Evolutionary conservation across 2,797 vertebrate genomes (phyloP).

Genomic region (Discoglossus pictus): DNA sequence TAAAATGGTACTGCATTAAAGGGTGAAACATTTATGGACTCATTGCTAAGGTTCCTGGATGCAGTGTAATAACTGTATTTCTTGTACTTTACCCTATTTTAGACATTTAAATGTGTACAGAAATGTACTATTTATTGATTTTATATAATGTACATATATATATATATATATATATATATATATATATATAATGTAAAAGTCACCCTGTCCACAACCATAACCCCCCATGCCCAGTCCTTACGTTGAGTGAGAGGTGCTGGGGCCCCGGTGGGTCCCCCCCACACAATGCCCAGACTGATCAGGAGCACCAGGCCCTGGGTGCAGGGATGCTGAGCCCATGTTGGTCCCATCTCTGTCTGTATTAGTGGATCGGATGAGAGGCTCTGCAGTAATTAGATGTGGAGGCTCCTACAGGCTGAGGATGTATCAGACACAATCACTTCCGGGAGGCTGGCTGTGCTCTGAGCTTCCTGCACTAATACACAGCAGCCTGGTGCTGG

Average conservation of each 20-base stretch:
- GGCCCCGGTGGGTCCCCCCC: constrained; percentile 3
- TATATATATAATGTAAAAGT: too few relatives aligned
- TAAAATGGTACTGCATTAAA: too few relatives aligned
- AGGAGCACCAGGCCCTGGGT: constrained; percentile 3
- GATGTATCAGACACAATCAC: not conserved
- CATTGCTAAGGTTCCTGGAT: too few relatives aligned
- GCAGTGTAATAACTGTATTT: too few relatives aligned
- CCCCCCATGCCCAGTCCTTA: constrained; percentile 11
- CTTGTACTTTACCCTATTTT: too few relatives aligned
- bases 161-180: too few relatives aligned
- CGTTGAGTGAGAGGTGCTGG: not conserved
- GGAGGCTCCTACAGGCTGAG: not conserved
- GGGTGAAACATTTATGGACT: too few relatives aligned
- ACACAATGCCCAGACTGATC: constrained; percentile 12
- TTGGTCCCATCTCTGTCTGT: constrained; percentile 7
- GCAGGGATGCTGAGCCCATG: not conserved
- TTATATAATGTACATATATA: too few relatives aligned
- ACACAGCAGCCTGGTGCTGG: not conserved
- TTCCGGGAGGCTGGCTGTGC: constrained; percentile 20
- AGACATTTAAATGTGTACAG: too few relatives aligned
- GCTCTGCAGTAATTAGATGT: too few relatives aligned
- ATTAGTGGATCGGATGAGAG: not conserved
- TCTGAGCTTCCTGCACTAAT: constrained; percentile 8
- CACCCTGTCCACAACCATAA: too few relatives aligned
- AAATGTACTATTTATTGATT: too few relatives aligned